These are phyloP conservation scores for Brachyptera risi DNA, from an alignment of 2,888 invertebrate genomes.

Conservation along the genomic window DNA sequence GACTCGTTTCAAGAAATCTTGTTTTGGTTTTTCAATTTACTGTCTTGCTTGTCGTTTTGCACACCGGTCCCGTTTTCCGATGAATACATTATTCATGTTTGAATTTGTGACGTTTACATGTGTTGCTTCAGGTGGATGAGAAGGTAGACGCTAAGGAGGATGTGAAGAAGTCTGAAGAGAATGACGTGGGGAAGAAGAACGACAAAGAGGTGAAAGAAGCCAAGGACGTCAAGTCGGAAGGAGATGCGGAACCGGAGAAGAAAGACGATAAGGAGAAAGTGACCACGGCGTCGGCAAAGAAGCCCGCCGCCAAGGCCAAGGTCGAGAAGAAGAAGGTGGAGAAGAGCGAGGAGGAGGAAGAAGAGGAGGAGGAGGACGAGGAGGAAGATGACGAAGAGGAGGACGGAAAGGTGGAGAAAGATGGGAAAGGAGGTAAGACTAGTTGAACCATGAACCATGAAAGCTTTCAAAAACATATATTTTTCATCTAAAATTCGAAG, in stretches of 20 bases:
- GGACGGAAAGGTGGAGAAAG: conserved; percentile 19
- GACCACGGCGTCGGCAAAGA: conserved; percentile 33
- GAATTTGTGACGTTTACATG: too few relatives aligned
- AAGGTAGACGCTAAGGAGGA: conserved; percentile 42
- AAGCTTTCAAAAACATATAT: too few relatives aligned
- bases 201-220: conserved; percentile 42
- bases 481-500: too few relatives aligned
- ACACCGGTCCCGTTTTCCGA: too few relatives aligned
- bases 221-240: conserved; percentile 35
- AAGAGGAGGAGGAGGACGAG: conserved; percentile 40
- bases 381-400: conserved; percentile 37
- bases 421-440: not conserved
- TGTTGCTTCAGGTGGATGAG: conserved; percentile 17
- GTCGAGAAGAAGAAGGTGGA: conserved; percentile 39
- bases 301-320: conserved; percentile 31
- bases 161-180: too few relatives aligned
- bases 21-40: too few relatives aligned
- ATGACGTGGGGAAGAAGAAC: conserved; percentile 38
- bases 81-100: too few relatives aligned
- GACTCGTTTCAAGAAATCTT: too few relatives aligned
- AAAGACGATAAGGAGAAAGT: conserved; percentile 46
- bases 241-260: conserved; percentile 39
- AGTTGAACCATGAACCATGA: too few relatives aligned
- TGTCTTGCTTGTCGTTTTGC: too few relatives aligned
- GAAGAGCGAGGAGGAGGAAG: conserved; percentile 47